Base-by-base conservation (phyloP, 2,888 invertebrate species). In the Sphaeridia pumilis region DNA sequence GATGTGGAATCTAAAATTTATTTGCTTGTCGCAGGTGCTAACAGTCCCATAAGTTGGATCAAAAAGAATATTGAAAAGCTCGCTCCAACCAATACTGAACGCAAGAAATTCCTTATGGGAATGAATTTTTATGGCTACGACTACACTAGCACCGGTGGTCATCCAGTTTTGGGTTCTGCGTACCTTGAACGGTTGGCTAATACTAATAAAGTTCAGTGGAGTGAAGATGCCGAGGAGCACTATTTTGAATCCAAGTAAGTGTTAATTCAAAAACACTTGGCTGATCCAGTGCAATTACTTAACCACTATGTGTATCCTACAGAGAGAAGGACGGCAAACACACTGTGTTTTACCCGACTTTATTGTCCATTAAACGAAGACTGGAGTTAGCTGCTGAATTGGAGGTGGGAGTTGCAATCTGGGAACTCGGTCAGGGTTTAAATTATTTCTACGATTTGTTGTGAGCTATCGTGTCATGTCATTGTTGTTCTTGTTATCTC, bases 381-480 rank as follows among this genome's bases (percentile, higher is more conserved):
- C 73, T 94, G 17, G 80, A 88, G 54, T 72, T 93, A 45, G 88
- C 89, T 0, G 73, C 76, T 53, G 79, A 86, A 68, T 49, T 63
- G 10, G 84, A 86, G 7, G 75, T 94, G 42, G 84, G 86, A 5
- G 75, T 94, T 42, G 84, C 92, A 0, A 82, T 95, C 66, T 94
- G 94, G 94, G 94, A 95, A 69, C 72, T 93, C n/a, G 94, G 94
- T 0, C 94, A 95, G 72, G 94, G 94, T 22, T 74, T 94, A 20
- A 84, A 90, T 71, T 94, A 88, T 70, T 94, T 94, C 71, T 94
- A 90, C 70, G 93, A 94, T 75, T 74, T 87, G 57, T 75, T 87
- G 60, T 87, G 74, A 17, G n/a, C n/a, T n/a, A n/a, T n/a, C n/a
- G n/a, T n/a, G n/a, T n/a, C n/a, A n/a, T n/a, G n/a, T n/a, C n/a